These are phyloP conservation scores for Nowickia ferox DNA, from an alignment of 2,888 invertebrate species.

Conservation along the genomic window DNA sequence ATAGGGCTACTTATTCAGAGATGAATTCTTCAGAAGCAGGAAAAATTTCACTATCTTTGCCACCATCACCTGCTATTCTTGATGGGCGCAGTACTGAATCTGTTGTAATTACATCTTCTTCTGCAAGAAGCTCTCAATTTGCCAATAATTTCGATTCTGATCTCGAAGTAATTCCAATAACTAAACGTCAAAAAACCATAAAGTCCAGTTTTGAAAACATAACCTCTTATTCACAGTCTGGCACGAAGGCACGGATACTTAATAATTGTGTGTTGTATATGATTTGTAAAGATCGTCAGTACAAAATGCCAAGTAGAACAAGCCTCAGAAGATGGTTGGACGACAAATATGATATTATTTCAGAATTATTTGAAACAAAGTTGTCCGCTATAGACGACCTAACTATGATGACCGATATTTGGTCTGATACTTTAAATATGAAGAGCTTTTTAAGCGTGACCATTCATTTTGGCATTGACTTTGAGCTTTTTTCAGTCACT, in stretches of 20 bases:
- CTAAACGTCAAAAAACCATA: constrained; percentile 41
- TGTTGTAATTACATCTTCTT: background rate
- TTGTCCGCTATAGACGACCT: constrained; percentile 54
- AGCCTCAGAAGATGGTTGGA: constrained; percentile 58
- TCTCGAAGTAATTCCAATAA: constrained; percentile 25
- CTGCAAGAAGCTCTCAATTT: constrained; percentile 34
- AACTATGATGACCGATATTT: constrained; percentile 64
- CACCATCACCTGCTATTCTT: constrained; percentile 30
- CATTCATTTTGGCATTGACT: constrained; percentile 56
- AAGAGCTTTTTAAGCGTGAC: constrained; percentile 59
- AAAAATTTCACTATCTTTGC: background rate
- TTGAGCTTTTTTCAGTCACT: constrained; percentile 51
- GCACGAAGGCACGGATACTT: constrained; percentile 39
- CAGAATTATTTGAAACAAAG: constrained; percentile 47
- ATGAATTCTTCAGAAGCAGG: background rate
- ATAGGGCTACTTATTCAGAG: constrained; percentile 26
- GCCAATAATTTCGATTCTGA: constrained; percentile 20
- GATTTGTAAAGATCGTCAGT: constrained; percentile 25
- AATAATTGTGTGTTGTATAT: constrained; percentile 43
- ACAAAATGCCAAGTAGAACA: constrained; percentile 43
- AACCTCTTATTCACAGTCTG: constrained; percentile 48
- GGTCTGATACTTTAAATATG: constrained; percentile 62
- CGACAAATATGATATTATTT: constrained; percentile 60
- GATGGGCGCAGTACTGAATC: constrained; percentile 9
- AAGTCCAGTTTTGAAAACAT: constrained; percentile 54